Evolutionary conservation across 1,140 invertebrate species (phyloP), one percentile per base, ranked within the genome.

Genomic region (Dinothrombium tinctorium): DNA sequence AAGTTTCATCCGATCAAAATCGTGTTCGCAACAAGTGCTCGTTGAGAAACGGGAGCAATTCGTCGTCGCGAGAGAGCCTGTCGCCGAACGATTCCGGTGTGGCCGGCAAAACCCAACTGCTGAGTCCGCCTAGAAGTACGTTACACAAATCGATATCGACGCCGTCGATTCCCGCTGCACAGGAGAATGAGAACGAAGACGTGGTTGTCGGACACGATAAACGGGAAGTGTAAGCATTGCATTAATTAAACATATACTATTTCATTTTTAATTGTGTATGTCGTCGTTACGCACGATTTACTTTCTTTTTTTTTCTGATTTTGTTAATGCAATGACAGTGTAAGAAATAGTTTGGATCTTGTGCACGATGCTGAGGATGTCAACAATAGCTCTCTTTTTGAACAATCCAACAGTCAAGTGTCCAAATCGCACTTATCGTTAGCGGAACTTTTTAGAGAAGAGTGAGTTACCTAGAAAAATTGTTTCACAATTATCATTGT

Each of bases 111-210:
- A 28, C 26, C 17, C 29, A 32, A 12, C 23, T 22, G 3, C 14
- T 36, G 19, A 36, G 19, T 36, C 33, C 33, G 5, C 69, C 71
- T 46, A 65, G 75, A 35, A 66, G 82, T 49, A 76, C 76, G 37
- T 65, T 86, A 40, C 80, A 84, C 57, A 87, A 87, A 62, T 82
- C 78, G 36, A 71, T 84, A 45, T 87, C 81, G 9, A 84, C 80
- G 20, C 80, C 80, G 19, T 84, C 79, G 40, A 80, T 81, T 44
- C 71, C 79, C 23, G 74, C 73, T 39, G 69, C 70, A 35, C 61
- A 69, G 45, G 68, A 61, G 46, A 60, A 61, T 43, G 54, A n/a
- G 56, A 61, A 47, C 48, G 54, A 42, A 56, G 49, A 45, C 51
- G 54, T 38, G 50, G 50, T 8, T 48, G 50, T 21, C 53, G 58